Evolutionary conservation across 2,113 vertebrate genomes (phyloP), one percentile per base, ranked within the genome.

Genomic region (Setophaga kirtlandii): DNA sequence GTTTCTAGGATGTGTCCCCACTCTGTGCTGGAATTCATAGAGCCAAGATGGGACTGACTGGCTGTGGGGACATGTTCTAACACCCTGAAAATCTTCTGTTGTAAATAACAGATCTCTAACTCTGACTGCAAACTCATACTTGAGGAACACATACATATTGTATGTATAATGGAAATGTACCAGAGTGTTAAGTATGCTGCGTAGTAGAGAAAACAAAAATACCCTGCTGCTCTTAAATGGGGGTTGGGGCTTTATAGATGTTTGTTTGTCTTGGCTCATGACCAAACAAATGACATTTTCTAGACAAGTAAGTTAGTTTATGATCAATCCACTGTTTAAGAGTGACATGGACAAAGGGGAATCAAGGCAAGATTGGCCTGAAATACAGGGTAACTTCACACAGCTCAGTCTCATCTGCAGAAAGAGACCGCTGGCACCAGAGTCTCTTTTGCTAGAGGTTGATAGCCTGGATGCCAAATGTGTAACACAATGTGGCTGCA

Each of bases 41-140:
- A 89, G 47, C 39, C 11, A 23, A 37, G 22, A 41, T 44, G 52
- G 37, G 47, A 74, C n/a, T 0, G 0, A 67, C 22, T 6, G 0
- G 13, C 24, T 77, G 25, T 2, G 20, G 39, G 8, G 25, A 78
- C 25, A 21, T 7, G 9, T 44, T 74, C 59, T 6, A 69, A 15
- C 27, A 56, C 24, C 33, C 31, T 81, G 52, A 35, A 55, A 89
- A 62, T 37, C 44, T 30, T 69, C 78, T 23, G 3, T 23, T 59
- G 14, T 76, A 68, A 86, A 55, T 47, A 71, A 62, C 39, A 76
- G 53, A 55, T 71, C n/a, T 39, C 21, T 47, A 31, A 86, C 19
- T 76, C 71, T 73, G 47, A 56, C 12, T 50, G 35, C 25, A 91
- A 69, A 59, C n/a, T 82, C 49, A 35, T 44, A 47, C 77, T 75